Evolutionary conservation across 2,797 vertebrate genomes (phyloP).

Genomic region (Clangula hyemalis): DNA sequence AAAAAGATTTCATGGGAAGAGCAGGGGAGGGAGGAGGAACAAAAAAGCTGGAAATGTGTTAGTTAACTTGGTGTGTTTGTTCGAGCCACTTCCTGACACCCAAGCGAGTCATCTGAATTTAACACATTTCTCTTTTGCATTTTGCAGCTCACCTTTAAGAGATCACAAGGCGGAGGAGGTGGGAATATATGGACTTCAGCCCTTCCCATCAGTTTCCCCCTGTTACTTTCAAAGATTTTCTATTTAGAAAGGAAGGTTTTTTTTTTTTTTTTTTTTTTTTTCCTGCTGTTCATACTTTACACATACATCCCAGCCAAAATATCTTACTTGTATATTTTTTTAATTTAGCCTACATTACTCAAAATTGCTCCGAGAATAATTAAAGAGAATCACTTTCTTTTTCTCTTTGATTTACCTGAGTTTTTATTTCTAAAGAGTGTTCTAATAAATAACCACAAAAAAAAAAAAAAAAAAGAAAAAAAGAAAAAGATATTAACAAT

Average conservation of each 20-base stretch:
- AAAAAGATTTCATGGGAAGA: conserved; percentile 43
- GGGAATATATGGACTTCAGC: conserved; percentile 71
- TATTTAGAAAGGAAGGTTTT: conserved; percentile 63
- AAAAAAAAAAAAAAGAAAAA: not conserved
- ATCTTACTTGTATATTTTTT: conserved; percentile 63
- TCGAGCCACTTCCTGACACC: conserved; percentile 70
- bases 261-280: conserved; percentile 19
- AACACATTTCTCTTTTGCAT: conserved; percentile 73
- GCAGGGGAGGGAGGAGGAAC: conserved; percentile 18
- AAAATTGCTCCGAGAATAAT: conserved; percentile 65
- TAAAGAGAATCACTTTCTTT: not conserved
- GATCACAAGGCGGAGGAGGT: conserved; percentile 70
- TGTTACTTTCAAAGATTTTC: conserved; percentile 74
- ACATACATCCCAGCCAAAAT: conserved; percentile 70
- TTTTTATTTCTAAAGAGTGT: not conserved
- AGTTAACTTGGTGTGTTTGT: conserved; percentile 64
- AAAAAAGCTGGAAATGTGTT: conserved; percentile 55
- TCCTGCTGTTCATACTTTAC: conserved; percentile 70
- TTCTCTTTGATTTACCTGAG: conserved; percentile 34
- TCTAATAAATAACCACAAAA: not conserved
- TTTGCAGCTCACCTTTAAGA: conserved; percentile 74
- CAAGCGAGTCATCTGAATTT: conserved; percentile 70
- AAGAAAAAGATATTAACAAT: not conserved
- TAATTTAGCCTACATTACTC: conserved; percentile 63
- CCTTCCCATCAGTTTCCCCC: conserved; percentile 67